Evolutionary conservation across 2,113 vertebrate genomes (phyloP).

Genomic region (Oenanthe melanoleuca): DNA sequence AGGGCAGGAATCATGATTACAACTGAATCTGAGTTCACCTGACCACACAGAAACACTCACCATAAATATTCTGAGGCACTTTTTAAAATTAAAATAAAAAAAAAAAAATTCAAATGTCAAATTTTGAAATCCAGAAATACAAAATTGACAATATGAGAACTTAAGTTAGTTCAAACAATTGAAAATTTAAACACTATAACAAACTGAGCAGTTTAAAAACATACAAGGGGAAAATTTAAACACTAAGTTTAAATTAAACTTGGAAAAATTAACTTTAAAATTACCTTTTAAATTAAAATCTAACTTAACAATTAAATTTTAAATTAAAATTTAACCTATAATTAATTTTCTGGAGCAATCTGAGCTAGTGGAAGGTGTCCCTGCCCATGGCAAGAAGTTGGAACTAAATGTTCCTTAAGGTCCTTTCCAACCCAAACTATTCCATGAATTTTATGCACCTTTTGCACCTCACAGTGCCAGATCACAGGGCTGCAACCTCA

Average conservation of each 20-base stretch:
- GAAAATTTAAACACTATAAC: neutral
- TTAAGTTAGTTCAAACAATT: neutral
- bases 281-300: neutral
- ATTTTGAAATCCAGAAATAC: neutral
- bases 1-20: neutral
- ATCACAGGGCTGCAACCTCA: neutral
- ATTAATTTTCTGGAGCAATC: neutral
- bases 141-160: neutral
- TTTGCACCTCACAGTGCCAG: neutral
- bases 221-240: neutral
- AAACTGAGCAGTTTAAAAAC: neutral
- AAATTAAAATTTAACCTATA: neutral
- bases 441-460: neutral
- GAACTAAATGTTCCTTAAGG: neutral
- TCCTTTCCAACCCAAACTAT: neutral
- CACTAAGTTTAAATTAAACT: neutral
- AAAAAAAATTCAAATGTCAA: neutral
- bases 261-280: fast-evolving
- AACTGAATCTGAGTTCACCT: neutral
- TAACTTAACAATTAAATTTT: neutral
- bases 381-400: neutral
- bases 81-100: neutral
- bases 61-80: neutral
- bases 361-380: neutral
- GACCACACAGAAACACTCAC: neutral